A percentile compares a stretch with the other conserved stretches of the same genome.
These are phyloP conservation scores for Trachelipus rathkii DNA, from an alignment of 1,140 invertebrate genomes.

Conservation along the genomic window DNA sequence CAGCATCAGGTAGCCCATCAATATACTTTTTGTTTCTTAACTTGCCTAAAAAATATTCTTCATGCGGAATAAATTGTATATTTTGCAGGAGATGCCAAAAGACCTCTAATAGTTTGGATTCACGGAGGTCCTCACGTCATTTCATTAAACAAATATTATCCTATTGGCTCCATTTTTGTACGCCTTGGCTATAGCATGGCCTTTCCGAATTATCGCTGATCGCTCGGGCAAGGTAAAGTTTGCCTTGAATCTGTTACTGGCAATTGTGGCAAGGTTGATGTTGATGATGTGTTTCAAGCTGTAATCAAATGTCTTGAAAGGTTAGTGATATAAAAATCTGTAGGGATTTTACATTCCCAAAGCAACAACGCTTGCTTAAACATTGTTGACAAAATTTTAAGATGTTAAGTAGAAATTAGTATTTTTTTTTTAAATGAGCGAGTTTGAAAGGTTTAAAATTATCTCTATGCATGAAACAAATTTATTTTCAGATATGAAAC, in stretches of 20 bases:
- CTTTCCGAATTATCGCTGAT: constrained; percentile 81
- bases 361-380: too few relatives aligned
- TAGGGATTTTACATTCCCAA: too few relatives aligned
- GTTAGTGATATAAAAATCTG: not conserved
- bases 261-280: constrained; percentile 73
- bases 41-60: too few relatives aligned
- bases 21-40: too few relatives aligned
- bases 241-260: constrained; percentile 68
- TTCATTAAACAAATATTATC: constrained; percentile 59
- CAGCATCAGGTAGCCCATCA: too few relatives aligned
- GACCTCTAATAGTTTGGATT: constrained; percentile 60
- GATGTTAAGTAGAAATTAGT: too few relatives aligned
- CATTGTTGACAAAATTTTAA: too few relatives aligned
- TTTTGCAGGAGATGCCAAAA: not conserved
- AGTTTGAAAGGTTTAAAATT: too few relatives aligned
- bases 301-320: constrained; percentile 22
- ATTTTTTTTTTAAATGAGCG: too few relatives aligned
- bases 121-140: constrained; percentile 77
- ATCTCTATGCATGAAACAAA: too few relatives aligned
- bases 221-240: constrained; percentile 72
- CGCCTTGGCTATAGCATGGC: constrained; percentile 66
- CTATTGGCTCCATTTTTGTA: constrained; percentile 58
- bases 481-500: constrained; percentile 4
- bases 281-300: constrained; percentile 58
- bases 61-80: too few relatives aligned